Evolutionary conservation across 2,888 invertebrate genomes (phyloP), one percentile per base, ranked within the genome.

Genomic region (Bombyx huttoni): DNA sequence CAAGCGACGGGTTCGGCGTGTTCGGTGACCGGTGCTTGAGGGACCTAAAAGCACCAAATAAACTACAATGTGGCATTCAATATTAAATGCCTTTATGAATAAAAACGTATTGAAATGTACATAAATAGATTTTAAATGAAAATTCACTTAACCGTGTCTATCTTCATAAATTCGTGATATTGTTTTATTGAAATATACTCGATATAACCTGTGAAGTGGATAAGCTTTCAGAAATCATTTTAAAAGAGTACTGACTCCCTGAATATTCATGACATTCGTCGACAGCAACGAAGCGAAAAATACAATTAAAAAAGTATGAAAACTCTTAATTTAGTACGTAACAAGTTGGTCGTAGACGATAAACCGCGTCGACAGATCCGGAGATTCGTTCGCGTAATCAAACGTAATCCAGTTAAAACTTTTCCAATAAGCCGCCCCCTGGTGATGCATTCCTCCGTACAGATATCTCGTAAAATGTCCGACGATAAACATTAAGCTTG

Each of bases 361-460:
- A 74, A 75, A 78, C 56, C 67, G 60, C 60, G 53, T 57, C 57
- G 63, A 56, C 56, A 59, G 53, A 54, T 57, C 54, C 52, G 54
- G 50, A 47, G 54, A 51, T 47, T 55, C 51, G 52, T 34, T 24
- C 34, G 46, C 53, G 55, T 81, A 83, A 83, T 82, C 81, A 82
- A 78, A 84, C 72, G 68, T 79, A 82, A 85, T 80, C 76, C 70
- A 75, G 85, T 85, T 85, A 86, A 87, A 87, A 88, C 85, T 87
- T 88, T 87, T 77, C 80, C 84, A 88, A 88, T 88, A 86, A 82
- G 73, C 73, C 58, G 65, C 77, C 83, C 83, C 78, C 62, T 68
- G 57, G 66, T 52, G 64, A 70, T 70, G 73, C 78, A 76, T 73
- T 69, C 68, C 68, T 67, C 64, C 68, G 34, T 34, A 58, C 51